phyloP scores from a whole-genome alignment of 2,113 vertebrate species.

The Salvelinus namaycush region DNA sequence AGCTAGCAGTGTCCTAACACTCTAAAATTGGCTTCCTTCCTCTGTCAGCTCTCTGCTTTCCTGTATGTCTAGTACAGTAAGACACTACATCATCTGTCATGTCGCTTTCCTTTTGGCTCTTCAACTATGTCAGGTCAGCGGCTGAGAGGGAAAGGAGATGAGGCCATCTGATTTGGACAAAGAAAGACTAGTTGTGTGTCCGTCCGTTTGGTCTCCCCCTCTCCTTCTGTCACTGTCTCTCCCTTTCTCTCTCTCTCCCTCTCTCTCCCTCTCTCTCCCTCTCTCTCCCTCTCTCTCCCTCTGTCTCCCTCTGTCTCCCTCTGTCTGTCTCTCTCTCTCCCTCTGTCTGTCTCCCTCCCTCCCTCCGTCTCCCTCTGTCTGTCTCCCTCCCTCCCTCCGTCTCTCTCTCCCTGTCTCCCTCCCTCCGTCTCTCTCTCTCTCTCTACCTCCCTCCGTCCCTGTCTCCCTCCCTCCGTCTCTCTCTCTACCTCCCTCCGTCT shows the following conservation, averaged over 20 bases:
- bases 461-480: not conserved
- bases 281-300: too few species aligned
- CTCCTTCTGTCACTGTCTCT: not conserved
- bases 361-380: not conserved
- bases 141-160: too few species aligned
- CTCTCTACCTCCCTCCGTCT: not conserved
- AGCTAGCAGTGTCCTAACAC: constrained; percentile 8
- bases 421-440: not conserved
- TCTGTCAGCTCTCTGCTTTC: too few species aligned
- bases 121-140: too few species aligned
- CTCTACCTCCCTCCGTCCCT: not conserved
- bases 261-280: too few species aligned
- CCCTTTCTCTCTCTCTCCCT: not conserved
- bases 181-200: not conserved
- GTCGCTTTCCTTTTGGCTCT: too few species aligned
- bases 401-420: too few species aligned
- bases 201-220: not conserved
- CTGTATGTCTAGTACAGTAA: too few species aligned
- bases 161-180: too few species aligned
- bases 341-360: too few species aligned
- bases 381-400: not conserved
- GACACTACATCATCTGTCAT: too few species aligned
- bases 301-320: too few species aligned
- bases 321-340: not conserved
- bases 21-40: not conserved